phyloP scores from a whole-genome alignment of 92 coral and sea anemone species.

The Porites lobata region DNA sequence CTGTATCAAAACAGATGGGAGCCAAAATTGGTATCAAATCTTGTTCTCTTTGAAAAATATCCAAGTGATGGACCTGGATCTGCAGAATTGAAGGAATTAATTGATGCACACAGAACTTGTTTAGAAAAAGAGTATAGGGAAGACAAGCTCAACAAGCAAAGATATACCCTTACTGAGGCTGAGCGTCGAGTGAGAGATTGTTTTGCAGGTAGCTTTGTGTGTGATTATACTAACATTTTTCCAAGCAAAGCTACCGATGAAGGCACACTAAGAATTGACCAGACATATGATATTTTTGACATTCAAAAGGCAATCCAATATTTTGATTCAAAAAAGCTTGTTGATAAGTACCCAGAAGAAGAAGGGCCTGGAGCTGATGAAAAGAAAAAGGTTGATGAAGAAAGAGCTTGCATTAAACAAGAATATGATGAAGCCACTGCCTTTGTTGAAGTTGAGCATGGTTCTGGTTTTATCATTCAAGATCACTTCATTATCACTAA shows the following conservation, averaged over 20 bases:
- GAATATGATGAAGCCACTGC: background rate
- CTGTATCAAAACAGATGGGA: no score
- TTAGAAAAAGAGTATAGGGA: background rate
- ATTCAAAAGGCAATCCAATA: background rate
- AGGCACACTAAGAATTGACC: background rate
- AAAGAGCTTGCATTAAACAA: background rate
- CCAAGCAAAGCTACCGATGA: background rate
- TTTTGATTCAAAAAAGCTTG: background rate
- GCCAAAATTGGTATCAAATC: no score
- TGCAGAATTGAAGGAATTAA: background rate
- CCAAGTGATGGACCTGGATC: background rate
- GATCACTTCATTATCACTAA: background rate
- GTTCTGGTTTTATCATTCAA: constrained; percentile 3
- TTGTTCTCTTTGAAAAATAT: background rate
- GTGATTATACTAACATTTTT: background rate
- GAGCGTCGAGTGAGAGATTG: background rate
- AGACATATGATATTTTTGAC: background rate
- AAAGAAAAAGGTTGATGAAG: background rate
- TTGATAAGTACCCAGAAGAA: background rate
- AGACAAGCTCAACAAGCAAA: background rate
- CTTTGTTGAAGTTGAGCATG: background rate
- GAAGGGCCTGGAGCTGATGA: background rate
- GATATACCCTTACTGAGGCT: background rate
- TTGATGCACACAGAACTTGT: background rate
- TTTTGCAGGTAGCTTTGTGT: background rate